phyloP scores from a whole-genome alignment of 2,888 invertebrate species.

The Dichetophora obliterata region DNA sequence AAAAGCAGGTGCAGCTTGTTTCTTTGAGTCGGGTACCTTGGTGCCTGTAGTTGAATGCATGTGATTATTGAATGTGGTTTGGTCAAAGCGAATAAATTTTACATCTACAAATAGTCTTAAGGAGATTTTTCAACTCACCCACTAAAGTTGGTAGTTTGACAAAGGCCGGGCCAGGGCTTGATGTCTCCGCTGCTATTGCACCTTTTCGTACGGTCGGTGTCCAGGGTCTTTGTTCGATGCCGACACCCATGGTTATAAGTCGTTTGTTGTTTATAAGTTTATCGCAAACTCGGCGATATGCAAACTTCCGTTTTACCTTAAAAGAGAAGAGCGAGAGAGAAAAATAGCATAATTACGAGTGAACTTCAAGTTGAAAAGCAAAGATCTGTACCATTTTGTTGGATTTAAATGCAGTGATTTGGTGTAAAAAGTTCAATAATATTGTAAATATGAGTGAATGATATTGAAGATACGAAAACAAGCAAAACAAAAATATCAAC shows the following conservation, averaged over 20 bases:
- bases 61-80: no score
- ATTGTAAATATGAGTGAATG: no score
- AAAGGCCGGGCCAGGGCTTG: constrained; percentile 90
- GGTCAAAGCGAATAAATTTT: no score
- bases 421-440: no score
- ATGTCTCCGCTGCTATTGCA: constrained; percentile 88
- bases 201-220: constrained; percentile 90
- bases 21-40: constrained; percentile 82
- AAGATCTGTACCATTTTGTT: not conserved
- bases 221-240: constrained; percentile 89
- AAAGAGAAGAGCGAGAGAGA: not conserved
- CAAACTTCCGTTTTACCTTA: not conserved
- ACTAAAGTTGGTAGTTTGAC: constrained; percentile 85
- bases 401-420: no score
- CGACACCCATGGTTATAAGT: constrained; percentile 69
- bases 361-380: not conserved
- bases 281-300: constrained; percentile 28
- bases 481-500: no score
- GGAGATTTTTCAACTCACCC: no score
- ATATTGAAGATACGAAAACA: no score
- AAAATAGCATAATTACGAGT: not conserved
- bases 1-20: constrained; percentile 84
- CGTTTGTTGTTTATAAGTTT: constrained; percentile 30
- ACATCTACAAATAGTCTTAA: no score
- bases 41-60: constrained; percentile 72